Evolutionary conservation across 2,113 vertebrate genomes (phyloP).

Genomic region (Cephalopterus ornatus): DNA sequence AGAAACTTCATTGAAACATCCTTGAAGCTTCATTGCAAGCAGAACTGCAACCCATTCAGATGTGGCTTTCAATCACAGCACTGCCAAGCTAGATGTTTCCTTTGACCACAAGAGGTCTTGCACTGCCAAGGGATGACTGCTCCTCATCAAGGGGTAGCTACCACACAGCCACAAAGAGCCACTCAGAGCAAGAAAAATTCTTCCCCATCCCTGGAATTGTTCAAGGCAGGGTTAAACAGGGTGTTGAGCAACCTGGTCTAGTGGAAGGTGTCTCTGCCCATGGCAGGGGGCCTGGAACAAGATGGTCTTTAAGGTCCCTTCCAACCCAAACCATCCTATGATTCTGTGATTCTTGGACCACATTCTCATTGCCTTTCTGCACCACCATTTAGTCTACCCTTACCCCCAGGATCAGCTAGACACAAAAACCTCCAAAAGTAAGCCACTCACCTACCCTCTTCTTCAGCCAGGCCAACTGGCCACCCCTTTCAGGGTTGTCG

Average conservation of each 20-base stretch:
- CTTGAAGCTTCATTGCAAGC: neutral
- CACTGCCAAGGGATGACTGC: neutral
- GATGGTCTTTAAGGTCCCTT: neutral
- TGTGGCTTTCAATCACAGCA: accelerated
- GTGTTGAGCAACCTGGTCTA: neutral
- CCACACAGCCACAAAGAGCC: neutral
- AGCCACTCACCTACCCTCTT: neutral
- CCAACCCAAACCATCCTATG: neutral
- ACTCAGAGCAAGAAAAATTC: neutral
- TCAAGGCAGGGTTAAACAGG: neutral
- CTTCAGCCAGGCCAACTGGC: neutral
- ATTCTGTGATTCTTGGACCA: neutral
- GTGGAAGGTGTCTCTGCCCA: neutral
- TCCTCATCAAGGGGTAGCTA: neutral
- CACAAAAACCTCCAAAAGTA: neutral
- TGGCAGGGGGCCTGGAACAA: neutral
- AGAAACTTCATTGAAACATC: neutral
- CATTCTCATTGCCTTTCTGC: neutral
- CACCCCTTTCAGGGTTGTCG: neutral
- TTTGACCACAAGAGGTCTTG: neutral
- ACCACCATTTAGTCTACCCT: neutral
- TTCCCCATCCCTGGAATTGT: neutral
- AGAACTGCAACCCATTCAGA: neutral
- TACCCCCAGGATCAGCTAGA: neutral
- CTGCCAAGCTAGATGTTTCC: neutral